Evolutionary conservation across 2,113 vertebrate species (phyloP).

Genomic region (Bujurquina vittata): DNA sequence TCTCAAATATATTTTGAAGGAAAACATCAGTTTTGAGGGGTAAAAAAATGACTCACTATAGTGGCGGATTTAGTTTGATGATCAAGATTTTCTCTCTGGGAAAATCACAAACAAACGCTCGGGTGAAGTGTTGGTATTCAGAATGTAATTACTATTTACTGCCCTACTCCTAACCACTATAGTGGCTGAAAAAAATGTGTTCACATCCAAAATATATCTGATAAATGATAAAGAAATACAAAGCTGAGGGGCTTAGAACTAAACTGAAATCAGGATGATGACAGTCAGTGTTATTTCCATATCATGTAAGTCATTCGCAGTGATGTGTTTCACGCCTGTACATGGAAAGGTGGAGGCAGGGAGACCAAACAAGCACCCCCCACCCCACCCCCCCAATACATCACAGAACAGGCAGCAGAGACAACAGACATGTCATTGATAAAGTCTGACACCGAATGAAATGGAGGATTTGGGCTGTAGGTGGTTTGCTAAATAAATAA

Average conservation of each 20-base stretch:
- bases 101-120: background rate
- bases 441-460: background rate
- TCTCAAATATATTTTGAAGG: background rate
- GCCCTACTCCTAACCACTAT: background rate
- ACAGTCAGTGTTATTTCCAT: background rate
- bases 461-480: background rate
- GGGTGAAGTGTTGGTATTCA: background rate
- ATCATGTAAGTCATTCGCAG: background rate
- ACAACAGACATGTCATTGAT: background rate
- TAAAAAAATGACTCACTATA: background rate
- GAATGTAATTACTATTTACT: background rate
- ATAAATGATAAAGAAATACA: background rate
- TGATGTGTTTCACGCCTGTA: background rate
- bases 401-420: background rate
- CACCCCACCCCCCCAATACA: background rate
- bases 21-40: background rate
- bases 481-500: background rate
- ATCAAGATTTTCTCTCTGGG: background rate
- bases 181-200: background rate
- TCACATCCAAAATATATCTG: background rate
- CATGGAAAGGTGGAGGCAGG: background rate
- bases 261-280: no score
- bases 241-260: no score
- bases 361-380: background rate
- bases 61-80: background rate